Evolutionary conservation across 2,113 vertebrate species (phyloP).

Genomic region (Entelurus aequoreus): DNA sequence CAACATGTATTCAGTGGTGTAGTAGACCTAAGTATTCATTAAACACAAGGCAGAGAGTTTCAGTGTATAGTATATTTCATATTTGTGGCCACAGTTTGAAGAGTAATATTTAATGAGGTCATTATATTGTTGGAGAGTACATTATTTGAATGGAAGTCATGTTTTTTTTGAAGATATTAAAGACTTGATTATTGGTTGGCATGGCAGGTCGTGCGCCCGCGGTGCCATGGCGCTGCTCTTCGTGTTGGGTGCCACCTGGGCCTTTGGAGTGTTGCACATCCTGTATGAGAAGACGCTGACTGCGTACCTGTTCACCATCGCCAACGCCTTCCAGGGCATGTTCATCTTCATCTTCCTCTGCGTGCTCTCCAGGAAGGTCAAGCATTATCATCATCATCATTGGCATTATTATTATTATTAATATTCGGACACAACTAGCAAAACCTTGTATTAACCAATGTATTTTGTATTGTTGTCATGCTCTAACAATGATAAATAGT

Average conservation of each 20-base stretch:
- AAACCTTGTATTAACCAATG: too few species aligned
- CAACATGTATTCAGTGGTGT: too few species aligned
- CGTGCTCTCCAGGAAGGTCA: conserved; percentile 89
- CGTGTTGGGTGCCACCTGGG: conserved; percentile 95
- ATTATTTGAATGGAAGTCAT: too few species aligned
- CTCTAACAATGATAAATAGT: background rate
- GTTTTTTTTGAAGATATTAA: too few species aligned
- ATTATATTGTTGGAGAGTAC: too few species aligned
- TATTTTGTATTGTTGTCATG: background rate
- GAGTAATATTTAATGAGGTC: too few species aligned
- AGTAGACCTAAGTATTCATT: too few species aligned
- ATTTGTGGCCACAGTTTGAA: too few species aligned
- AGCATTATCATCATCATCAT: conserved; percentile 15
- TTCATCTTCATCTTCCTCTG: conserved; percentile 99
- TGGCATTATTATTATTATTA: too few species aligned
- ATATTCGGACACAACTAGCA: too few species aligned
- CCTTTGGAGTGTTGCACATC: conserved; percentile 91
- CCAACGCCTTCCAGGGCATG: conserved; percentile 96
- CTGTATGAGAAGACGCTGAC: conserved; percentile 87
- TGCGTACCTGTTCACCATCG: conserved; percentile 92
- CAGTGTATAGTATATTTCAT: too few species aligned
- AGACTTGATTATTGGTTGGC: background rate
- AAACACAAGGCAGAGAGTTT: too few species aligned
- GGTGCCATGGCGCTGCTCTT: conserved; percentile 92
- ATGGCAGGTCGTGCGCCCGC: conserved; percentile 85